Evolutionary conservation across 92 coral and sea anemone genomes (phyloP), one percentile per base, ranked within the genome.

Genomic region (Porites evermanni): DNA sequence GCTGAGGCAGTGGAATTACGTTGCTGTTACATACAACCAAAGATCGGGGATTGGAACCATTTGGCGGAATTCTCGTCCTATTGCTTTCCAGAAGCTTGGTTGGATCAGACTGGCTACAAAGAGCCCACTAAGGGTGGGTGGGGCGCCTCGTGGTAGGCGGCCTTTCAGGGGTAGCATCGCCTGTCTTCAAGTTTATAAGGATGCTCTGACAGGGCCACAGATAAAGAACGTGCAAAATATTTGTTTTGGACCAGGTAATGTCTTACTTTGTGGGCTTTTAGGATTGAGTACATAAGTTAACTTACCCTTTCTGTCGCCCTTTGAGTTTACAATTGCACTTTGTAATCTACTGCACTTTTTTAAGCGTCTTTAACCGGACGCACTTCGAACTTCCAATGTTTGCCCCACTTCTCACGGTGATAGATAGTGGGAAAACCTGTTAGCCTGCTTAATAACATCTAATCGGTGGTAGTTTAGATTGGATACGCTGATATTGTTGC

Each of bases 1-100:
- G 63, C 87, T 89, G 2, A 67, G 81, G 56, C 24, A 69, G 24
- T 94, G 98, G 98, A 92, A 88, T 67, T 94, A 87, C 83, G 68
- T 94, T 63, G 86, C 90, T 10, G 74, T 89, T 24, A 88, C 98
- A 9, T 94, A 94, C 73, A 91, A 94, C 65, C 87, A 85, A 29
- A 84, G 88, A 71, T 72, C 83, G 2, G 91, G 91, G 6, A 65
- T 64, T 16, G 98, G 77, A 6, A 88, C 88, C 18, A 75, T 91
- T 20, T 91, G 93, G 93, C 61, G 80, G 19, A 67, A 91, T 29
- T 70, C 81, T 38, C 90, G 85, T 4, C 93, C 93, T 47, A 50
- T 81, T 32, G 85, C 85, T 6, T 87, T 85, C 21, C 77, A 88
- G 72, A 91, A 87, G 12, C 84, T 87, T 21, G 93, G 93, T 47